These are phyloP conservation scores for Colistium nudipinnis DNA, from an alignment of 2,113 vertebrate species.

Conservation along the genomic window DNA sequence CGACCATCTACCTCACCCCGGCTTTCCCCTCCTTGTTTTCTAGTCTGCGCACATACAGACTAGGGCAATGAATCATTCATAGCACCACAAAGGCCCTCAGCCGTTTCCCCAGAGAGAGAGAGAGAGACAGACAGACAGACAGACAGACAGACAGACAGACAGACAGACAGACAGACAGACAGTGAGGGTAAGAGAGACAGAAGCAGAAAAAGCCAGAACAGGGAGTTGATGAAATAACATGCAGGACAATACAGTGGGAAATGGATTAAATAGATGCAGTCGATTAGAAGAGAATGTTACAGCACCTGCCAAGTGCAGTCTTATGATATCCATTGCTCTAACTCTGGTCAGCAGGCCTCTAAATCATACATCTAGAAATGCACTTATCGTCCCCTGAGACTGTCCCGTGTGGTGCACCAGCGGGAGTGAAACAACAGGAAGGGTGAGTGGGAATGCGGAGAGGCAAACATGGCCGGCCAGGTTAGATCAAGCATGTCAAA, in stretches of 20 bases:
- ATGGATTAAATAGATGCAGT: slow-evolving; percentile 33
- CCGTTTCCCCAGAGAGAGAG: slow-evolving; percentile 52
- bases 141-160: slow-evolving; percentile 32
- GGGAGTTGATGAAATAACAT: slow-evolving; percentile 37
- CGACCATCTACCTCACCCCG: slow-evolving; percentile 30
- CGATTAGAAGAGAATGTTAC: slow-evolving; percentile 25
- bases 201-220: slow-evolving; percentile 27
- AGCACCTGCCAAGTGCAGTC: slow-evolving; percentile 26
- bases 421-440: slow-evolving; percentile 15
- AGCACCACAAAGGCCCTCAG: slow-evolving; percentile 71
- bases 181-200: slow-evolving; percentile 16
- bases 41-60: slow-evolving; percentile 70
- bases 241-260: slow-evolving; percentile 6
- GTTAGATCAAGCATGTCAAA: not conserved
- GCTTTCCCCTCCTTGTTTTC: slow-evolving; percentile 49
- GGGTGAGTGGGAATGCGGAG: not conserved
- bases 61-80: slow-evolving; percentile 77
- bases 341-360: slow-evolving; percentile 31
- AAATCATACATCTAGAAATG: slow-evolving; percentile 27
- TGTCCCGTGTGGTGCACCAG: slow-evolving; percentile 12
- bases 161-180: slow-evolving; percentile 25
- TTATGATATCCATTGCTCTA: slow-evolving; percentile 16
- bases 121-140: slow-evolving; percentile 9
- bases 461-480: not conserved
- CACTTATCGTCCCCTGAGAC: slow-evolving; percentile 33